These are phyloP conservation scores for Pionites leucogaster DNA, from an alignment of 2,113 vertebrate genomes.

Conservation along the genomic window DNA sequence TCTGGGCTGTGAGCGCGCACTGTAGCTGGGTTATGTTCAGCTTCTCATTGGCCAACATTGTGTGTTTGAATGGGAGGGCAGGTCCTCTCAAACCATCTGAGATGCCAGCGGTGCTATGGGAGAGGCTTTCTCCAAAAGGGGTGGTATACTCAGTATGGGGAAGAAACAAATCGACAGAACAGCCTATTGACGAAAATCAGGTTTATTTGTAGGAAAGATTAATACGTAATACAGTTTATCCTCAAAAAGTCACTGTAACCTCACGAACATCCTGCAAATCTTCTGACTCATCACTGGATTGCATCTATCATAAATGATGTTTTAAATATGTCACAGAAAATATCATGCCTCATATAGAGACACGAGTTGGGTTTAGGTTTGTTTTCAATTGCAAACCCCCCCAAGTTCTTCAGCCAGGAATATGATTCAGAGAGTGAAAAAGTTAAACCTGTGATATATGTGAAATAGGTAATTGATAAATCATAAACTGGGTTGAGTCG, in stretches of 20 bases:
- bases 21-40: background rate
- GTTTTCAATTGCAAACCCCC: background rate
- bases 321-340: background rate
- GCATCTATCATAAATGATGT: background rate
- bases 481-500: slow-evolving; percentile 5
- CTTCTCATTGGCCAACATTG: background rate
- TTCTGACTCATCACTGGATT: background rate
- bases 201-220: background rate
- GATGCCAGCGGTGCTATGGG: rapidly evolving
- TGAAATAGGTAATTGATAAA: slow-evolving; percentile 20
- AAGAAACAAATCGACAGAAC: background rate
- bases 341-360: background rate
- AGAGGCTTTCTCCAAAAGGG: background rate
- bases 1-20: background rate
- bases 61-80: background rate
- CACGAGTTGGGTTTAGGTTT: background rate
- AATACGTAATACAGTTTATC: background rate
- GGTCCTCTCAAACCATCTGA: background rate
- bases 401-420: background rate
- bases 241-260: background rate
- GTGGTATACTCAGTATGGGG: background rate
- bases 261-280: background rate
- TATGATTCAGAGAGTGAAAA: slow-evolving; percentile 33
- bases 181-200: background rate
- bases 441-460: background rate